Percentiles rank a stretch among this genome's conserved stretches.
These are phyloP conservation scores for Taxidea taxus DNA, from an alignment of 2,113 vertebrate genomes.

Conservation along the genomic window DNA sequence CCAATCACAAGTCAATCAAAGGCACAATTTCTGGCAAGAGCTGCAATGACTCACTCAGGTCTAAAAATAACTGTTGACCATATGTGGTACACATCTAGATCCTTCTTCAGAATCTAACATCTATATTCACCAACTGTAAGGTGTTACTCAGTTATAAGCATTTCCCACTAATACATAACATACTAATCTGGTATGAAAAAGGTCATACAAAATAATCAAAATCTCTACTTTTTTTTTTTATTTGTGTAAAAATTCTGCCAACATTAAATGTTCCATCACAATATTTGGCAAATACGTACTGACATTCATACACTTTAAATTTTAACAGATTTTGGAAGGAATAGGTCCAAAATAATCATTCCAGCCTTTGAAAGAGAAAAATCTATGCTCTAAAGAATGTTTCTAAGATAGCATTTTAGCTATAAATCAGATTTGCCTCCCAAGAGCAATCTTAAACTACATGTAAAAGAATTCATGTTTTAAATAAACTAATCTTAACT, in stretches of 20 bases:
- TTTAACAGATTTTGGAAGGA: slow-evolving; percentile 46
- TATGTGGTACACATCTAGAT: background rate
- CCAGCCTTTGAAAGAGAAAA: slow-evolving; percentile 25
- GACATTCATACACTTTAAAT: slow-evolving; percentile 55
- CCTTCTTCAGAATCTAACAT: slow-evolving; percentile 24
- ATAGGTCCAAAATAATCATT: slow-evolving; percentile 48
- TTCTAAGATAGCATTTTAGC: slow-evolving; percentile 52
- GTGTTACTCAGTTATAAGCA: background rate
- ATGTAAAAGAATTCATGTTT: background rate
- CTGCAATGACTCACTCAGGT: background rate
- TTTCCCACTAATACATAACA: background rate
- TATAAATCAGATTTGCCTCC: slow-evolving; percentile 52
- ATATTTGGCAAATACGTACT: slow-evolving; percentile 55
- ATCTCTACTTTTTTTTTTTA: background rate
- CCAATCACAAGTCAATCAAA: slow-evolving; percentile 7
- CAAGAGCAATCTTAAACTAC: slow-evolving; percentile 9
- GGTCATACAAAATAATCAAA: background rate
- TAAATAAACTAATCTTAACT: slow-evolving; percentile 14
- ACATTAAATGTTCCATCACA: slow-evolving; percentile 26
- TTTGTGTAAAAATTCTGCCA: slow-evolving; percentile 1
- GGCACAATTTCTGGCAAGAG: slow-evolving; percentile 32
- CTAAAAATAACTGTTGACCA: slow-evolving; percentile 62
- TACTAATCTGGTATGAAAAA: background rate
- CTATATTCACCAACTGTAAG: background rate
- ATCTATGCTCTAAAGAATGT: slow-evolving; percentile 56